Evolutionary conservation across 2,113 vertebrate genomes (phyloP).

Genomic region (Turnix velox): DNA sequence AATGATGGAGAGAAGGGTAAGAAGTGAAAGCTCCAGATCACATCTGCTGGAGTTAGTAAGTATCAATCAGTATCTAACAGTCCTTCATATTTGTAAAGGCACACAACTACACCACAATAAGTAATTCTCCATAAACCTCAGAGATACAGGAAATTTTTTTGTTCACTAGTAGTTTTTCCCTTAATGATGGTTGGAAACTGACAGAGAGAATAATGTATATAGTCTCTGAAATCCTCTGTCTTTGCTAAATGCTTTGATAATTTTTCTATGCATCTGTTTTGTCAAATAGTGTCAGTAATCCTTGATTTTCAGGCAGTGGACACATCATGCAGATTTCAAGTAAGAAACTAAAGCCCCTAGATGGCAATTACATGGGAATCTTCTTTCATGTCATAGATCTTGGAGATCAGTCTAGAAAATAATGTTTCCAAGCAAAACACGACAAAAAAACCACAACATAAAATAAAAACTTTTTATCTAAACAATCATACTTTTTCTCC

Average conservation of each 20-base stretch:
- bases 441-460: background rate
- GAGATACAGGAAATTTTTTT: background rate
- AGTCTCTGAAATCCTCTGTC: background rate
- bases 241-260: background rate
- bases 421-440: background rate
- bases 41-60: background rate
- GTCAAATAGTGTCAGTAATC: background rate
- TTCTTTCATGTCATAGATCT: background rate
- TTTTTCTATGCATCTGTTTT: background rate
- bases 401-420: background rate
- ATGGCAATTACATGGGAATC: background rate
- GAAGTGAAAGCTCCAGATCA: background rate
- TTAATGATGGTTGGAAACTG: background rate
- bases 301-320: background rate
- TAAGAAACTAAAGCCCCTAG: background rate
- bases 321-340: background rate
- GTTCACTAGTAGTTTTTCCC: background rate
- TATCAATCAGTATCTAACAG: background rate
- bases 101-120: background rate
- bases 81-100: background rate
- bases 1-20: background rate
- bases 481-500: background rate
- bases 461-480: background rate
- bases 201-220: rapidly evolving
- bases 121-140: background rate